phyloP scores from a whole-genome alignment of 2,113 vertebrate genomes.

The Pleuronectes platessa region DNA sequence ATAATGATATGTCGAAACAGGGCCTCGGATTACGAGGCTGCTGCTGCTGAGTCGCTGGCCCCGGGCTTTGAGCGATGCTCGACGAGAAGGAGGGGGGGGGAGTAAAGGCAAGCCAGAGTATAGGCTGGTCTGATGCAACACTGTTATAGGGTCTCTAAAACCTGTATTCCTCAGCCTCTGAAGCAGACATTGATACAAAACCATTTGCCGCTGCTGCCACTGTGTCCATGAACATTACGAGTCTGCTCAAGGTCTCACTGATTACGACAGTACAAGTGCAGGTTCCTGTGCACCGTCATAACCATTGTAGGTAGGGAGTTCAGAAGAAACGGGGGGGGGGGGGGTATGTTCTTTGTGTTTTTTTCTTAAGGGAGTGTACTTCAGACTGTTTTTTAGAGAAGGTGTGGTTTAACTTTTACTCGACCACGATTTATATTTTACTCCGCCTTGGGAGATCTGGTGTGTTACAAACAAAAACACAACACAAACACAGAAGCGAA shows the following conservation, averaged over 20 bases:
- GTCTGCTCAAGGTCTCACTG: background rate
- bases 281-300: background rate
- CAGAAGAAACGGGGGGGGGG: background rate
- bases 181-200: background rate
- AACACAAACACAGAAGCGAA: background rate
- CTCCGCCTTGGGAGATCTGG: background rate
- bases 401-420: background rate
- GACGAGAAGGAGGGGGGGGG: background rate
- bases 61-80: background rate
- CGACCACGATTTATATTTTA: background rate
- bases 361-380: background rate
- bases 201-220: background rate
- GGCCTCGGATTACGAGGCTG: background rate
- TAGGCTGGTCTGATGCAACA: background rate
- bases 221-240: background rate
- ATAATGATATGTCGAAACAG: background rate
- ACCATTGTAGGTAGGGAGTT: background rate
- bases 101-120: background rate
- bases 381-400: background rate
- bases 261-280: background rate
- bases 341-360: background rate
- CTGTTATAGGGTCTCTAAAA: background rate
- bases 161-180: background rate
- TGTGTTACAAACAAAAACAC: background rate
- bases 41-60: too few relatives aligned